A percentile compares a stretch with the other conserved stretches of the same genome.
These are phyloP conservation scores for Idaea straminata DNA, from an alignment of 2,888 invertebrate genomes.

Conservation along the genomic window DNA sequence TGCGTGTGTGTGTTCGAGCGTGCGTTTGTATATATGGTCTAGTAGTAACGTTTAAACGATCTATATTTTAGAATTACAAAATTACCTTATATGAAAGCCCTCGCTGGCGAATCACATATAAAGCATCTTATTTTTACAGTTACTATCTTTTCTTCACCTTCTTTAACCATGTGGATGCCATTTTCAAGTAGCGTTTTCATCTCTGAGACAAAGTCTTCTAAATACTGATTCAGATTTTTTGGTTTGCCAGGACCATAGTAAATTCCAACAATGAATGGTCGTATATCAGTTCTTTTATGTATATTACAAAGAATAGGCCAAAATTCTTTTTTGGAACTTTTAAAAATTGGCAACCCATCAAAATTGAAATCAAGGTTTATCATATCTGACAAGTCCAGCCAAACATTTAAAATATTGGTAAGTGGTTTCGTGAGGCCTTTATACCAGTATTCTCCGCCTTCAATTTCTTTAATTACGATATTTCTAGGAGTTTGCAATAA, in stretches of 20 bases:
- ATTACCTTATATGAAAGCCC: neutral
- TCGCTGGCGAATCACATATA: constrained; percentile 8
- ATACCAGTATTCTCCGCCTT: neutral
- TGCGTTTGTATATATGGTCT: too few relatives aligned
- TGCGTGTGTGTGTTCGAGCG: too few relatives aligned
- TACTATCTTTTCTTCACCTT: neutral
- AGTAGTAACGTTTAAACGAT: neutral
- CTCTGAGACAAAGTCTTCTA: constrained; percentile 18
- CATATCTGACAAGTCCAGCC: neutral
- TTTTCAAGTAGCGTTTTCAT: constrained; percentile 6
- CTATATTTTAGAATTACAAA: neutral
- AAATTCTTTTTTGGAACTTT: constrained; percentile 25
- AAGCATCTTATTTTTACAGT: constrained; percentile 15
- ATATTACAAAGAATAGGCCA: constrained; percentile 27
- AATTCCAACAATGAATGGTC: constrained; percentile 23
- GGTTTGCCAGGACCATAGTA: constrained; percentile 25
- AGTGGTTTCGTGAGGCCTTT: neutral
- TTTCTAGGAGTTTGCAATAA: too few relatives aligned
- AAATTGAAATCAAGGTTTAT: constrained; percentile 24
- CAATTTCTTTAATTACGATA: neutral
- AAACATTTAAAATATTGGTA: neutral
- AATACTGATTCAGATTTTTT: constrained; percentile 10
- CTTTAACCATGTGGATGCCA: constrained; percentile 11
- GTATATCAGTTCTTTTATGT: constrained; percentile 9
- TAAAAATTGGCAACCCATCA: constrained; percentile 26